Conservation (phyloP, 2,797 vertebrate species). For the Poeciliopsis paucimaculata region DNA sequence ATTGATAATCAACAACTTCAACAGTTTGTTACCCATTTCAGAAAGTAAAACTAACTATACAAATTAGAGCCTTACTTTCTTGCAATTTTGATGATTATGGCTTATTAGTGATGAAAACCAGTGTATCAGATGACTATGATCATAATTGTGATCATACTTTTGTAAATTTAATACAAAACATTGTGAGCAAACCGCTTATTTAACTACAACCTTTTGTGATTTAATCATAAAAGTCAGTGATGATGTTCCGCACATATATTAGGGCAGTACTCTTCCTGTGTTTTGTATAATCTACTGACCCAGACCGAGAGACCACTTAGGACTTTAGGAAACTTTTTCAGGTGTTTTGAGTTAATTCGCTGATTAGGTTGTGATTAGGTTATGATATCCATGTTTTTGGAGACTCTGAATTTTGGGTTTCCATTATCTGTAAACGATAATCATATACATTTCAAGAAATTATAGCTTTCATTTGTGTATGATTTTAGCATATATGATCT, state of each 20-base stretch:
- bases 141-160: neutral
- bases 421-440: neutral
- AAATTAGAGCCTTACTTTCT: neutral
- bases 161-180: neutral
- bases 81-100: neutral
- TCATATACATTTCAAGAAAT: neutral
- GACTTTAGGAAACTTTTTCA: neutral
- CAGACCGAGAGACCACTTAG: neutral
- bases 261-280: neutral
- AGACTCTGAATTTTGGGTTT: neutral
- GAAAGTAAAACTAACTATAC: neutral
- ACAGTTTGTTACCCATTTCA: neutral
- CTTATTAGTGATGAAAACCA: neutral
- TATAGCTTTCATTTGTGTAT: neutral
- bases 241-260: neutral
- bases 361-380: neutral
- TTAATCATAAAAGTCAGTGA: neutral
- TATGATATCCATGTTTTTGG: neutral
- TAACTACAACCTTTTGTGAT: neutral
- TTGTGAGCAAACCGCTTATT: neutral
- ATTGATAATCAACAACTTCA: too few species aligned
- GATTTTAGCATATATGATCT: neutral
- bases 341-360: neutral
- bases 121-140: neutral
- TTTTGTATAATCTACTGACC: neutral